phyloP scores from a whole-genome alignment of 2,888 invertebrate species.

The Cataglyphis albicans region DNA sequence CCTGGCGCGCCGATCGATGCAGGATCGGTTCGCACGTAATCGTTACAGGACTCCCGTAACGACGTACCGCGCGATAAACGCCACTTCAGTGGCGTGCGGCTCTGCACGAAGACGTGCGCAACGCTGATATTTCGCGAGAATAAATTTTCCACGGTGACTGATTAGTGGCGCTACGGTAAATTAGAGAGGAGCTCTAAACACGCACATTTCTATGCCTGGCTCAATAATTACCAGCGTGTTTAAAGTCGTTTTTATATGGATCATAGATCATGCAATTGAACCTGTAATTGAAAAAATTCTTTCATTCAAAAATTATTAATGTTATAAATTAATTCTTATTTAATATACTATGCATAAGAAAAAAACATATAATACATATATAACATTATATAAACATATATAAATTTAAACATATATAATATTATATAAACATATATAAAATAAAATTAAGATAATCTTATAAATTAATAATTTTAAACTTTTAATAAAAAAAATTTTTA shows the following conservation, averaged over 20 bases:
- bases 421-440: too few species aligned
- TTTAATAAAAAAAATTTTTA: not conserved
- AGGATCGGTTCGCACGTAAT: constrained; percentile 49
- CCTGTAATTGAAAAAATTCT: not conserved
- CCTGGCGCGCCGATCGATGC: constrained; percentile 1
- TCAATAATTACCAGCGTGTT: not conserved
- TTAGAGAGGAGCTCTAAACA: constrained; percentile 57
- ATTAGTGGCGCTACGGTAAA: constrained; percentile 62
- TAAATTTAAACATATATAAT: too few species aligned
- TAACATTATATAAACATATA: too few species aligned
- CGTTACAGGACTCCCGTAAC: constrained; percentile 63
- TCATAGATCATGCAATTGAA: not conserved
- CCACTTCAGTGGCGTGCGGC: not conserved
- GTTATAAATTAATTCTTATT: not conserved
- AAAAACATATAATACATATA: constrained; percentile 13
- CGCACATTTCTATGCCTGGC: constrained; percentile 19
- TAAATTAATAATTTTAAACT: not conserved
- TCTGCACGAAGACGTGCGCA: constrained; percentile 13
- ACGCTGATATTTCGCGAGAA: constrained; percentile 55
- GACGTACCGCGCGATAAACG: constrained; percentile 59
- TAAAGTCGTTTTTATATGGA: not conserved
- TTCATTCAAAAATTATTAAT: not conserved
- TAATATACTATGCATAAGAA: not conserved
- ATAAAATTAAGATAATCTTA: not conserved
- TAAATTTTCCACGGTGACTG: constrained; percentile 67